Percentiles rank a stretch among this genome's conserved stretches.
phyloP scores from a whole-genome alignment of 2,113 vertebrate species.

The Sander vitreus region DNA sequence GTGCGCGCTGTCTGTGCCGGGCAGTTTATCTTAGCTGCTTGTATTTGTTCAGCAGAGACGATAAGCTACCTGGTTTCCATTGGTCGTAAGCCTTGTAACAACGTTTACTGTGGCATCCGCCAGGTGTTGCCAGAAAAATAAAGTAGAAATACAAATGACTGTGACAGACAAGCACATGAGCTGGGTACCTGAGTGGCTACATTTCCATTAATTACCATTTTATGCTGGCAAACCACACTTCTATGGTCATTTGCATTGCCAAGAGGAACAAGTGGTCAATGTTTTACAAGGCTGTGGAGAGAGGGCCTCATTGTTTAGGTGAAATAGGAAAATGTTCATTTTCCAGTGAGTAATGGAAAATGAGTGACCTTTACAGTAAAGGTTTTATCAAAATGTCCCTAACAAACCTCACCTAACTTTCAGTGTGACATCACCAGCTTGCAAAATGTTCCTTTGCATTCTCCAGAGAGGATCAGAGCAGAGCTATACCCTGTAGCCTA shows the following conservation, averaged over 20 bases:
- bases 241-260: constrained; percentile 71
- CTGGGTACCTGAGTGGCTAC: constrained; percentile 42
- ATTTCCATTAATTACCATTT: constrained; percentile 77
- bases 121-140: constrained; percentile 41
- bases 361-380: constrained; percentile 20
- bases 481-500: constrained; percentile 39
- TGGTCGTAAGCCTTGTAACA: constrained; percentile 33
- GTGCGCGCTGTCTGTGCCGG: constrained; percentile 11
- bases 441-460: constrained; percentile 45
- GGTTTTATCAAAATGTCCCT: constrained; percentile 57
- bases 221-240: constrained; percentile 34
- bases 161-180: not conserved
- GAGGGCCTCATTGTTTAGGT: constrained; percentile 58
- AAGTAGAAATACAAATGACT: constrained; percentile 30
- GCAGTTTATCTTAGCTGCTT: constrained; percentile 60
- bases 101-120: constrained; percentile 24
- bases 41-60: constrained; percentile 56
- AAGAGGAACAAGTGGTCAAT: constrained; percentile 72
- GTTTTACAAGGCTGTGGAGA: constrained; percentile 64
- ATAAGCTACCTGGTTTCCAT: constrained; percentile 66
- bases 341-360: constrained; percentile 75
- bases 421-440: constrained; percentile 34
- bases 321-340: constrained; percentile 59
- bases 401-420: constrained; percentile 17
- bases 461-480: constrained; percentile 34